phyloP scores from a whole-genome alignment of 1,140 invertebrate species.

The Carposina sasakii region DNA sequence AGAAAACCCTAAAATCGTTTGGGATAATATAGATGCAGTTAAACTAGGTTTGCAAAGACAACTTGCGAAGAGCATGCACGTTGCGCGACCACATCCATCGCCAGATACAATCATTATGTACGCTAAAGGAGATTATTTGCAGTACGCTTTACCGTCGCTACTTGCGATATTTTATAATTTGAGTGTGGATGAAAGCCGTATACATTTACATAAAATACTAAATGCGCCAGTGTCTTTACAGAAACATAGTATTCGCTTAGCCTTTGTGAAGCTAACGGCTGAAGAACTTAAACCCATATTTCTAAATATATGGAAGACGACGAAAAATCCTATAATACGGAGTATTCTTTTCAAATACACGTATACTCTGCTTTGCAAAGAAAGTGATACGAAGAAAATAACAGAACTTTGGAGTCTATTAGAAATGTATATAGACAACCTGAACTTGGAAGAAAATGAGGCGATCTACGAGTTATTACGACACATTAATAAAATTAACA shows the following conservation, averaged over 20 bases:
- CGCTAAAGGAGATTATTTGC: slow-evolving; percentile 48
- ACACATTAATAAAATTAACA: slow-evolving; percentile 16
- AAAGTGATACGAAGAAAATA: slow-evolving; percentile 18
- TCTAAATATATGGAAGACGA: slow-evolving; percentile 31
- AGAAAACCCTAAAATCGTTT: slow-evolving; percentile 36
- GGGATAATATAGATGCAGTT: slow-evolving; percentile 30
- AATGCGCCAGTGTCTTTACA: slow-evolving; percentile 36
- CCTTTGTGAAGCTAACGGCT: slow-evolving; percentile 28
- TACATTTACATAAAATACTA: slow-evolving; percentile 26
- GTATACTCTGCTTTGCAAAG: slow-evolving; percentile 29
- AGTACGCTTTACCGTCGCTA: slow-evolving; percentile 39
- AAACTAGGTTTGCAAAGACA: slow-evolving; percentile 33
- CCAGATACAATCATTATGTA: slow-evolving; percentile 29
- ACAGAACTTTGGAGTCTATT: slow-evolving; percentile 34
- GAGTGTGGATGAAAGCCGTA: slow-evolving; percentile 15
- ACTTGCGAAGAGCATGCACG: slow-evolving; percentile 32
- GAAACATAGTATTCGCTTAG: slow-evolving; percentile 37
- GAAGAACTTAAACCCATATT: slow-evolving; percentile 33
- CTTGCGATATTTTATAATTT: slow-evolving; percentile 32
- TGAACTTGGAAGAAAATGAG: slow-evolving; percentile 36
- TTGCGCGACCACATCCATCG: slow-evolving; percentile 33
- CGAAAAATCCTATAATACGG: slow-evolving; percentile 37
- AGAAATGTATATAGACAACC: slow-evolving; percentile 31
- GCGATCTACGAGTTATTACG: slow-evolving; percentile 33
- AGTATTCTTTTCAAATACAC: slow-evolving; percentile 32